Evolutionary conservation across 2,888 invertebrate species (phyloP).

Genomic region (Melikaiella ostensackeni): DNA sequence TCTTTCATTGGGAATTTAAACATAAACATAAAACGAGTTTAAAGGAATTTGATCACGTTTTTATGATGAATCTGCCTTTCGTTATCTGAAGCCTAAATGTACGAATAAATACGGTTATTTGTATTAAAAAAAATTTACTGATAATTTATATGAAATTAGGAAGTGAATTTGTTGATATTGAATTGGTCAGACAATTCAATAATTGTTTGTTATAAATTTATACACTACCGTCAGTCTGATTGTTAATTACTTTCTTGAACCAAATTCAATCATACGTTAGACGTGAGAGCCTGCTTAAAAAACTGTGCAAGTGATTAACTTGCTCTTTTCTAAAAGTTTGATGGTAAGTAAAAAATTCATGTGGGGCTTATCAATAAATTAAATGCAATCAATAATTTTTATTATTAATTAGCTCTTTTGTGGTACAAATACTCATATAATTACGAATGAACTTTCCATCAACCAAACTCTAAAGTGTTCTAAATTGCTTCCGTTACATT

Average conservation of each 20-base stretch:
- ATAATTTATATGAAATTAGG: not conserved
- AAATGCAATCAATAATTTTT: not conserved
- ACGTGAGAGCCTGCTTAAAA: not conserved
- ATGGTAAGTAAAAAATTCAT: constrained; percentile 16
- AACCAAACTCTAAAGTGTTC: not conserved
- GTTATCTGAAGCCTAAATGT: constrained; percentile 22
- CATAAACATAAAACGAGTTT: not conserved
- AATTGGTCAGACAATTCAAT: constrained; percentile 13
- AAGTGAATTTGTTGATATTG: constrained; percentile 2
- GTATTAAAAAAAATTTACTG: constrained; percentile 25
- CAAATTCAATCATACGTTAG: not conserved
- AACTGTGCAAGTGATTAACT: too few species aligned
- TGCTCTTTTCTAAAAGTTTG: not conserved
- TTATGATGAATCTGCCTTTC: not conserved
- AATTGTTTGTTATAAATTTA: not conserved
- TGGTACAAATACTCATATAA: not conserved
- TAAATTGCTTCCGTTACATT: not conserved
- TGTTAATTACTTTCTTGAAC: not conserved
- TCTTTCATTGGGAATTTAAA: not conserved
- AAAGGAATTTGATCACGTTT: constrained; percentile 4
- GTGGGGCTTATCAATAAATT: not conserved
- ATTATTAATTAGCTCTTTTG: constrained; percentile 4
- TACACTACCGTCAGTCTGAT: not conserved
- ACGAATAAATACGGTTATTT: constrained; percentile 22
- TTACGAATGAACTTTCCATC: not conserved